These are phyloP conservation scores for Cosmopolites sordidus DNA, from an alignment of 2,888 invertebrate genomes.

Conservation along the genomic window DNA sequence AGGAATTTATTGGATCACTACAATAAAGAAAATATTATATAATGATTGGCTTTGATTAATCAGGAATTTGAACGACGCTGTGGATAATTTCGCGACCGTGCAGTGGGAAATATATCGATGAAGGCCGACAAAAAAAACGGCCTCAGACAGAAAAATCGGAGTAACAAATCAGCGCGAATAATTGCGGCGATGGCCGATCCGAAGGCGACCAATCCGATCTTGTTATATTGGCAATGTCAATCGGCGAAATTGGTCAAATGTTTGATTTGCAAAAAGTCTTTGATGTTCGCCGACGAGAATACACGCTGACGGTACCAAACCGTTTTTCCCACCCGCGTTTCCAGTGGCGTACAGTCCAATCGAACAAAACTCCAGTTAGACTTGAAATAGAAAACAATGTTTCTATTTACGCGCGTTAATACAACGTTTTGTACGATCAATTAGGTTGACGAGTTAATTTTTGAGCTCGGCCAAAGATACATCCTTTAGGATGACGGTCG, in stretches of 20 bases:
- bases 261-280: constrained; percentile 35
- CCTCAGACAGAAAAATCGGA: constrained; percentile 9
- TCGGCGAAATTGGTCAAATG: constrained; percentile 36
- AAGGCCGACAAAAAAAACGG: not conserved
- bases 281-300: constrained; percentile 33
- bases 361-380: no score
- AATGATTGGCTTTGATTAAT: no score
- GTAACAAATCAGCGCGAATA: constrained; percentile 20
- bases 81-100: not conserved
- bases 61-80: no score
- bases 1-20: no score
- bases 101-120: not conserved
- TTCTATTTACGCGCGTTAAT: no score
- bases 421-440: no score
- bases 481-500: no score
- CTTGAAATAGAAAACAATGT: no score
- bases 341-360: constrained; percentile 20
- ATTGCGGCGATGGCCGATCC: constrained; percentile 20
- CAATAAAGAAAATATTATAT: no score
- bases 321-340: constrained; percentile 34
- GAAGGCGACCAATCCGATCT: constrained; percentile 34
- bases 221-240: constrained; percentile 37
- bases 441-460: no score
- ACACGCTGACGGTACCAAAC: constrained; percentile 28
- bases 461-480: no score